Conservation (phyloP, 2,113 vertebrate species). For the Motacilla tschutschensis region DNA sequence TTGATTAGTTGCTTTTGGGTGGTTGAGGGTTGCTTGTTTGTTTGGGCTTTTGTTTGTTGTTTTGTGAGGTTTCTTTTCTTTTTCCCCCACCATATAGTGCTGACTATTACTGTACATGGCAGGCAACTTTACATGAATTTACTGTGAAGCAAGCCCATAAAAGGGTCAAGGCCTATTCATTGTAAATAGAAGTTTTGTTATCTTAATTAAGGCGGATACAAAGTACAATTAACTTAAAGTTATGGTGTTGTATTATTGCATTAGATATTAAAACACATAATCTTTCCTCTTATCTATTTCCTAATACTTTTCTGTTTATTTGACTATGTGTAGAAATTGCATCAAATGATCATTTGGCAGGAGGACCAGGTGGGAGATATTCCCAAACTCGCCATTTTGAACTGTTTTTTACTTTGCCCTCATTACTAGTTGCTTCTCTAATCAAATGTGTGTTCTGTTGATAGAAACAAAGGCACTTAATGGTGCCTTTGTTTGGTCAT, state of each 20-base stretch:
- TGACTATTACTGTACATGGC: background rate
- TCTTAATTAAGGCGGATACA: background rate
- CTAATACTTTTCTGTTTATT: background rate
- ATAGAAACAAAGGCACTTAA: background rate
- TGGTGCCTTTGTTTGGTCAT: background rate
- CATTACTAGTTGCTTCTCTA: background rate
- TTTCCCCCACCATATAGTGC: background rate
- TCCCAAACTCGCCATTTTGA: background rate
- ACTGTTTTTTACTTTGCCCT: background rate
- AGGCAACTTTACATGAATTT: background rate
- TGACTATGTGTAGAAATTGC: background rate
- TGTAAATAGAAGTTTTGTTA: background rate
- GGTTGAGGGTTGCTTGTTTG: accelerated
- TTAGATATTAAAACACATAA: background rate
- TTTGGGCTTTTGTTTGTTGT: background rate
- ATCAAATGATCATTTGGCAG: background rate
- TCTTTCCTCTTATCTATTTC: background rate
- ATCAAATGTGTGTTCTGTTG: background rate
- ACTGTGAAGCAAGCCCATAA: background rate
- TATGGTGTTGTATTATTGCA: background rate
- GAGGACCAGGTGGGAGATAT: background rate
- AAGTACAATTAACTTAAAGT: background rate
- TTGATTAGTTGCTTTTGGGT: background rate
- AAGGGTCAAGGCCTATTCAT: background rate
- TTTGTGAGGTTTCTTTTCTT: background rate